Evolutionary conservation across 2,113 vertebrate genomes (phyloP).

Genomic region (Clarias batrachus): DNA sequence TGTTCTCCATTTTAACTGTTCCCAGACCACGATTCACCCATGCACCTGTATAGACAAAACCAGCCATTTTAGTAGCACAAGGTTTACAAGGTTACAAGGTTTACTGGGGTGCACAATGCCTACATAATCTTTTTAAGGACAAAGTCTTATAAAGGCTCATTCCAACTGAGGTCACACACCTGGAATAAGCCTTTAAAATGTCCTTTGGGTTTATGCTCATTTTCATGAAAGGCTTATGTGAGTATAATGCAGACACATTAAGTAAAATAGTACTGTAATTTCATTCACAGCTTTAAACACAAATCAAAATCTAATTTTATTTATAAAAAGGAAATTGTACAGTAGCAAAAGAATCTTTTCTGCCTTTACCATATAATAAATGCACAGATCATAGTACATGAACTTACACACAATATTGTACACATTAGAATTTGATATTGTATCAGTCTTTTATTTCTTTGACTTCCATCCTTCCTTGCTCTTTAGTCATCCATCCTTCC

Average conservation of each 20-base stretch:
- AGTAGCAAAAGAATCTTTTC: background rate
- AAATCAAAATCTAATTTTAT: background rate
- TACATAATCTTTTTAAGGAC: background rate
- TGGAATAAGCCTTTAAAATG: background rate
- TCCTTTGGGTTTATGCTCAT: background rate
- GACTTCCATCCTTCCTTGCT: background rate
- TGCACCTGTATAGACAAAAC: conserved; percentile 71
- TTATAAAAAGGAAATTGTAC: background rate
- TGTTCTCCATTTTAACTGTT: conserved; percentile 71
- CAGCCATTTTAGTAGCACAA: background rate
- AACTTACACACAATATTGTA: too few relatives aligned
- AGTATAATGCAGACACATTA: background rate
- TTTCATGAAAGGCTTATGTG: background rate
- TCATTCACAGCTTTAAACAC: conserved; percentile 2
- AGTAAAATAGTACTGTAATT: background rate
- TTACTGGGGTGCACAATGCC: background rate
- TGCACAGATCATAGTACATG: background rate
- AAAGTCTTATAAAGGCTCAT: background rate
- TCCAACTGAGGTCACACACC: background rate
- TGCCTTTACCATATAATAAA: background rate
- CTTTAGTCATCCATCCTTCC: background rate
- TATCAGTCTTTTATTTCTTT: background rate
- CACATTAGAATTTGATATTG: background rate
- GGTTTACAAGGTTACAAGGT: background rate
- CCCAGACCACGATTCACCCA: conserved; percentile 88